phyloP scores from a whole-genome alignment of 35 echinoderm and acorn worm species.

The Heliocidaris tuberculata region DNA sequence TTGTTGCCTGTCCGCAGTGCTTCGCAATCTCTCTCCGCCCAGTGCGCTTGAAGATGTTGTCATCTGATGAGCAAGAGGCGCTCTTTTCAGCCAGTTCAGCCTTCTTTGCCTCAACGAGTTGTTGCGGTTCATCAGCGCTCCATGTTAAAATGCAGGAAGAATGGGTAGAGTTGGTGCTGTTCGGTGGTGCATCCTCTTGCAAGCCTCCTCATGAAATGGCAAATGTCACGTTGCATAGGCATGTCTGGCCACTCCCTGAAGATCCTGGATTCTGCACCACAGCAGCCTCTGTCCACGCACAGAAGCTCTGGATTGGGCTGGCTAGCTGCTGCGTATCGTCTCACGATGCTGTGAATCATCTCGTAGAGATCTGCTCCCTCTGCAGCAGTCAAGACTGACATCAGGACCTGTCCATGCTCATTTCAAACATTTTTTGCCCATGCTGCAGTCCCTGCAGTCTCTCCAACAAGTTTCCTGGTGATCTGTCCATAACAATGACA shows the following conservation, averaged over 20 bases:
- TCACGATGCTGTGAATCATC: constrained; percentile 48
- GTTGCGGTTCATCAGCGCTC: constrained; percentile 42
- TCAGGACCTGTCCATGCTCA: constrained; percentile 62
- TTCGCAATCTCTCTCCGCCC: constrained; percentile 45
- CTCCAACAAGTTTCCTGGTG: neutral
- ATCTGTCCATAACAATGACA: neutral
- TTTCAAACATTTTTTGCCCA: constrained; percentile 71
- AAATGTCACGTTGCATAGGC: constrained; percentile 73
- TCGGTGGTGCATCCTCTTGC: constrained; percentile 58
- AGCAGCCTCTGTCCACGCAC: constrained; percentile 71
- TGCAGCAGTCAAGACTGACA: constrained; percentile 52
- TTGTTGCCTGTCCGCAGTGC: constrained; percentile 56
- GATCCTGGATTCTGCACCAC: constrained; percentile 15
- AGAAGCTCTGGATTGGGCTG: constrained; percentile 56
- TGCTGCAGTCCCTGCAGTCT: constrained; percentile 7
- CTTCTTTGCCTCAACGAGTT: neutral
- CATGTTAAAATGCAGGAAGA: constrained; percentile 75
- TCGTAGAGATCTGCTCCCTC: constrained; percentile 37
- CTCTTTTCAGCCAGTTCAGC: neutral
- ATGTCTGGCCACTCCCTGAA: constrained; percentile 60
- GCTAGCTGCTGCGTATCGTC: constrained; percentile 24
- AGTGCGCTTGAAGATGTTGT: neutral
- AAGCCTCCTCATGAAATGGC: constrained; percentile 82
- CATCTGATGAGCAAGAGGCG: neutral
- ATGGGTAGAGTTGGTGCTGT: constrained; percentile 61